A percentile compares a stretch with the other conserved stretches of the same genome.
Evolutionary conservation across 2,113 vertebrate genomes (phyloP).

Genomic region (Rhinopomastus cyanomelas): DNA sequence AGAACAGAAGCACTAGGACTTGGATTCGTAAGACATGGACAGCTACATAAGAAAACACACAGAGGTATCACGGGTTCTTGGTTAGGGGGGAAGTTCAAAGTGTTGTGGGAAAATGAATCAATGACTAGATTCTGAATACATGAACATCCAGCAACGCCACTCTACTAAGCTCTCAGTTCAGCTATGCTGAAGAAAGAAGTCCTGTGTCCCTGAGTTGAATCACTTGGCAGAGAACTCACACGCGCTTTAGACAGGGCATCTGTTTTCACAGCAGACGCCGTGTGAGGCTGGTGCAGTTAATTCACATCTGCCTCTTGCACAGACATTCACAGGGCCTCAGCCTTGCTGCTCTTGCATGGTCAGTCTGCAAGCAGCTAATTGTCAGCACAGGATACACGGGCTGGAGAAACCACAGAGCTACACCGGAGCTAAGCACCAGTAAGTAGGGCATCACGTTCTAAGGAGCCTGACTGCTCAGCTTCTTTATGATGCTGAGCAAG

Average conservation of each 20-base stretch:
- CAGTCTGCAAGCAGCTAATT: not conserved
- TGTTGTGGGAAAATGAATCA: not conserved
- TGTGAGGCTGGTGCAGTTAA: not conserved
- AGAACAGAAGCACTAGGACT: not conserved
- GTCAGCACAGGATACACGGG: not conserved
- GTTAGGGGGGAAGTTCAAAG: not conserved
- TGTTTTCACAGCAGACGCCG: not conserved
- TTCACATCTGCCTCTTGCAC: not conserved
- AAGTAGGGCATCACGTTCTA: too few relatives aligned
- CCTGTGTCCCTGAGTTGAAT: not conserved
- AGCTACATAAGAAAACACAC: not conserved
- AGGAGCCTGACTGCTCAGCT: not conserved
- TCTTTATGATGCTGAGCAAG: not conserved
- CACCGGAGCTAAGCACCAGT: rapidly evolving
- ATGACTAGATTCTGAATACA: not conserved
- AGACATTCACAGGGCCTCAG: not conserved
- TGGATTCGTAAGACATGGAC: not conserved
- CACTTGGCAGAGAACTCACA: not conserved
- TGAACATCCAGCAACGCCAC: not conserved
- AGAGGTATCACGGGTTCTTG: not conserved
- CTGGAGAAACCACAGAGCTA: not conserved
- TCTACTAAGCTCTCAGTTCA: not conserved
- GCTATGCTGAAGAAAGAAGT: not conserved
- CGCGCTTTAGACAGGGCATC: not conserved
- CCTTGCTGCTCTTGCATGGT: not conserved